Evolutionary conservation across 2,888 invertebrate genomes (phyloP), one percentile per base, ranked within the genome.

Genomic region (Andrena haemorrhoa): DNA sequence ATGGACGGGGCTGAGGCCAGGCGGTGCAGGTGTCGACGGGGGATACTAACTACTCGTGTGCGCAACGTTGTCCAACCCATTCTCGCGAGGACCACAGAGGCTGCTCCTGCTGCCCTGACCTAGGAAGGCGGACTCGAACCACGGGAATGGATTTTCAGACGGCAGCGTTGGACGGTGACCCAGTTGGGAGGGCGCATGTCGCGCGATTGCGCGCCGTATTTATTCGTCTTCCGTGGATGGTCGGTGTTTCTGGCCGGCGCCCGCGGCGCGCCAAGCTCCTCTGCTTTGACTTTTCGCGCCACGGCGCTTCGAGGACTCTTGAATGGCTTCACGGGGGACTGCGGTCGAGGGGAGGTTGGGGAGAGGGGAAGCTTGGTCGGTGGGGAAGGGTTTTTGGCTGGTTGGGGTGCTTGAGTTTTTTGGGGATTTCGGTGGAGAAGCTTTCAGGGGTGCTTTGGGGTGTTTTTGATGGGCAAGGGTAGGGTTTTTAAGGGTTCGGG

Each of bases 1-100:
- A 29, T 8, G 0, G 41, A 71, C 47, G 20, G 41, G 31, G 29
- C 41, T 41, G 41, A 29, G 6, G 20, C 12, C 65, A 60, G 60
- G 31, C 41, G 47, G 41, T 47, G 49, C 47, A 33, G 72, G 31
- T 76, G 47, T 60, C 49, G 63, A 33, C 60, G 49, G 47, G 49
- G 51, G 56, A 84, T 92, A 94, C 95, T 95, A 94, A 95, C 95
- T 94, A 95, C 93, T 91, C 95, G 95, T 72, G 95, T 94, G 84
- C 95, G 94, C 49, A 95, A 91, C 75, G 95, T 95, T 85, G 95
- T 94, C 95, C 95, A 95, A 89, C 95, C 95, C 95, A 95, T 95
- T 86, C 84, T 79, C 35, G 35, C 68, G 70, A 84, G 87, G 66
- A 66, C 83, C 89, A 85, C 69, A 66, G 65, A 66, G 73, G 69